These are phyloP conservation scores for Drosophila stalkeri DNA, from an alignment of 2,888 invertebrate genomes.

Conservation along the genomic window DNA sequence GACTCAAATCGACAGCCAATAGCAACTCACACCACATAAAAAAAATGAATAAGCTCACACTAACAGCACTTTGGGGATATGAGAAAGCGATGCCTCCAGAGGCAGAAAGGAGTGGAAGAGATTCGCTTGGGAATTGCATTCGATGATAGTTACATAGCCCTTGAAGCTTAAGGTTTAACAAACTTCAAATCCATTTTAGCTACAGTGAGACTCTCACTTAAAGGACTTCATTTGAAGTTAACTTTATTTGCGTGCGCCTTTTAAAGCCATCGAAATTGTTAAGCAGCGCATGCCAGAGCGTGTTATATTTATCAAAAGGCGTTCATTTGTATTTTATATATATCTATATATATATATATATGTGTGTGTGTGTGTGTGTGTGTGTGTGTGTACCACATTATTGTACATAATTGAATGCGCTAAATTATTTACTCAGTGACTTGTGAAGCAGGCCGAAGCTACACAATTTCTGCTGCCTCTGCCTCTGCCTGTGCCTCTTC, in stretches of 20 bases:
- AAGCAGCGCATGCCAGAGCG: conserved; percentile 6
- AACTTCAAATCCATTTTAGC: conserved; percentile 3
- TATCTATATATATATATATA: background rate
- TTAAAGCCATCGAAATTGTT: conserved; percentile 26
- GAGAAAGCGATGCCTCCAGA: background rate
- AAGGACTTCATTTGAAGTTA: background rate
- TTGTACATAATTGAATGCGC: conserved; percentile 72
- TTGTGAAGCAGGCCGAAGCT: conserved; percentile 35
- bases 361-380: background rate
- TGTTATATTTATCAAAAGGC: conserved; percentile 27
- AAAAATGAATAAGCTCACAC: background rate
- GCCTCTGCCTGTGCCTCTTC: background rate
- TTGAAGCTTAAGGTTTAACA: background rate
- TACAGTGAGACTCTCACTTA: background rate
- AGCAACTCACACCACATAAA: background rate
- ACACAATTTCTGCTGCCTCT: conserved; percentile 1
- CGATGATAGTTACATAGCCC: conserved; percentile 3
- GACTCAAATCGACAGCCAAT: background rate
- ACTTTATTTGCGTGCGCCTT: conserved; percentile 4
- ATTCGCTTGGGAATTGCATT: conserved; percentile 1
- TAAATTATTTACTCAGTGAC: conserved; percentile 70
- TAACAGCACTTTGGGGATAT: background rate
- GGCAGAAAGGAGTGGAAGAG: background rate
- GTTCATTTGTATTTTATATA: conserved; percentile 29
- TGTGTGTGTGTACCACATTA: conserved; percentile 48